Base-by-base conservation (phyloP, 2,797 vertebrate species). In the Spatula versicolor region DNA sequence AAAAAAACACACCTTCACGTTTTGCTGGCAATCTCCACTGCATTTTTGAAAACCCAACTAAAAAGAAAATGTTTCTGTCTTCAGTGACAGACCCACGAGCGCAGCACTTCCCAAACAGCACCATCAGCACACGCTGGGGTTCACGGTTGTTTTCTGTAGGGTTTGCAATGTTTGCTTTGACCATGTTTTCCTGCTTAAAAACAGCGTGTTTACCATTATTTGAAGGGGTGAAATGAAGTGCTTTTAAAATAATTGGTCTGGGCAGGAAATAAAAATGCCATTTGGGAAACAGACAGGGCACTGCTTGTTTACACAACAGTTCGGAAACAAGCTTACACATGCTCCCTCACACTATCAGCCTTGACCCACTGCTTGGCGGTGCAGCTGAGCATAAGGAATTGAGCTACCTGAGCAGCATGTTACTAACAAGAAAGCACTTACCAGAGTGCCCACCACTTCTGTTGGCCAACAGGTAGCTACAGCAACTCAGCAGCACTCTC, bases 191-290 rank as follows among this genome's bases (percentile, higher is more conserved):
- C 75, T 76, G 33, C 90, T 96, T 91, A 60, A 74, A 85, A 94
- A 75, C 26, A 64, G 46, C 20, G 13, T 52, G 7, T 18, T 52
- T 79, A 59, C 25, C 46, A 39, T 50, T 37, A 60, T 78, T 31
- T 81, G 69, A 74, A 74, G 82, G 43, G 46, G 67, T 66, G 45
- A 58, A 90, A 67, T 33, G 11, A 76, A 82, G 39, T 59, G 50
- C 19, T 88, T 73, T 64, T 46, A 85, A 96, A 96, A 58, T 46
- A 85, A 94, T 78, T 81, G 56, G 39, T 74, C 73, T 81, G 21
- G 2, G 3, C 13, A 18, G 79, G 45, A 95, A 94, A 95, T 62
- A 85, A 88, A 97, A 88, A 83, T 45, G 39, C n/a, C 35, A 45
- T 76, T 81, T 77, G 64, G 52, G 54, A 55, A 68, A 68, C 66